Evolutionary conservation across 1,140 invertebrate species (phyloP).

Genomic region (Sinonovacula constricta): DNA sequence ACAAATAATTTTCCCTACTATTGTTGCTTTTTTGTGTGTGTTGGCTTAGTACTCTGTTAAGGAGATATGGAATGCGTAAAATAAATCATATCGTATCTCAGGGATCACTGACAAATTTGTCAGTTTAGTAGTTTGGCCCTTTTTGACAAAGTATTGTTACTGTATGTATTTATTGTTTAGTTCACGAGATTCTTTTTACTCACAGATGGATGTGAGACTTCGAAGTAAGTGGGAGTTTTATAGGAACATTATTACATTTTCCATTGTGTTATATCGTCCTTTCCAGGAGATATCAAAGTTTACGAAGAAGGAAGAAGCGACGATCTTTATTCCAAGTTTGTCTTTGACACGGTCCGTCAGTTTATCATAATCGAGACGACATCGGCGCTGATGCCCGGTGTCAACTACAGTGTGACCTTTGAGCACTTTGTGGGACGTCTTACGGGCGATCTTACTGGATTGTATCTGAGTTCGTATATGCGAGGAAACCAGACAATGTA

Average conservation of each 20-base stretch:
- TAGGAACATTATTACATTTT: not conserved
- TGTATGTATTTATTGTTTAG: too few species aligned
- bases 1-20: too few species aligned
- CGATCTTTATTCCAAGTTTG: constrained; percentile 55
- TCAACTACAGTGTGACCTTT: constrained; percentile 83
- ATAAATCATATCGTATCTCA: too few species aligned
- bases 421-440: constrained; percentile 83
- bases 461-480: constrained; percentile 54
- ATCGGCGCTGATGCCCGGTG: constrained; percentile 78
- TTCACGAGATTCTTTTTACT: too few species aligned
- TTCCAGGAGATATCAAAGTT: not conserved
- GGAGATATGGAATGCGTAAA: too few species aligned
- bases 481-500: constrained; percentile 29
- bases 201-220: too few species aligned
- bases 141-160: too few species aligned
- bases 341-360: constrained; percentile 82
- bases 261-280: not conserved
- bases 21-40: too few species aligned
- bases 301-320: not conserved
- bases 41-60: too few species aligned
- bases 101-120: too few species aligned
- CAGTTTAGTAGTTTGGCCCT: too few species aligned
- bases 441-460: constrained; percentile 83
- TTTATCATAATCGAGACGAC: constrained; percentile 82
- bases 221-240: too few species aligned